Conservation (phyloP, 2,888 invertebrate species). For the Clepsis dumicolana region DNA sequence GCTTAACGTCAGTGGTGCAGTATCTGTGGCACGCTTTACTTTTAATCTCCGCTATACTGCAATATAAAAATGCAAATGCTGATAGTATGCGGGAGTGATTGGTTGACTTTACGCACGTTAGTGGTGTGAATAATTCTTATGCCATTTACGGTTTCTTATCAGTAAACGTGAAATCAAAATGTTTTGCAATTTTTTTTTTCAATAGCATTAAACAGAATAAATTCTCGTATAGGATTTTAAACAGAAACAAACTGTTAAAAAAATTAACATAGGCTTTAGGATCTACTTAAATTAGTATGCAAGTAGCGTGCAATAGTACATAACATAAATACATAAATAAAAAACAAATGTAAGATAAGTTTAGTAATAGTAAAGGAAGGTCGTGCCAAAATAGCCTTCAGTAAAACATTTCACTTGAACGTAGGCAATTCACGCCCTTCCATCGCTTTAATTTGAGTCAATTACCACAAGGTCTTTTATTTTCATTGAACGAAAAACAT, state of each 20-base stretch:
- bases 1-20: slow-evolving; percentile 23
- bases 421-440: slow-evolving; percentile 45
- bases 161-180: not conserved
- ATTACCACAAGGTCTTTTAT: slow-evolving; percentile 54
- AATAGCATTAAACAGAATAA: not conserved
- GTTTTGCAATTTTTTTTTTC: not conserved
- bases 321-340: too few species aligned
- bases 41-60: slow-evolving; percentile 6
- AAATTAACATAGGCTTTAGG: too few species aligned
- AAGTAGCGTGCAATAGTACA: not conserved
- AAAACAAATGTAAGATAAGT: not conserved
- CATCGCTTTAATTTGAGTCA: slow-evolving; percentile 62
- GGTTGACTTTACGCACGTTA: too few species aligned
- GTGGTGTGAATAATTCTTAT: not conserved
- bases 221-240: not conserved
- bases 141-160: not conserved
- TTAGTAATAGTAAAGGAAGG: slow-evolving; percentile 21
- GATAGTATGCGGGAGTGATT: not conserved
- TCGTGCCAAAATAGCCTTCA: slow-evolving; percentile 53
- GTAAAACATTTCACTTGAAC: slow-evolving; percentile 50
- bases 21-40: slow-evolving; percentile 21
- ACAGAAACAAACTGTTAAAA: too few species aligned
- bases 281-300: not conserved
- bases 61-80: not conserved
- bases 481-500: not conserved